Conservation (phyloP, 2,888 invertebrate species). For the Loripinus fragilis region DNA sequence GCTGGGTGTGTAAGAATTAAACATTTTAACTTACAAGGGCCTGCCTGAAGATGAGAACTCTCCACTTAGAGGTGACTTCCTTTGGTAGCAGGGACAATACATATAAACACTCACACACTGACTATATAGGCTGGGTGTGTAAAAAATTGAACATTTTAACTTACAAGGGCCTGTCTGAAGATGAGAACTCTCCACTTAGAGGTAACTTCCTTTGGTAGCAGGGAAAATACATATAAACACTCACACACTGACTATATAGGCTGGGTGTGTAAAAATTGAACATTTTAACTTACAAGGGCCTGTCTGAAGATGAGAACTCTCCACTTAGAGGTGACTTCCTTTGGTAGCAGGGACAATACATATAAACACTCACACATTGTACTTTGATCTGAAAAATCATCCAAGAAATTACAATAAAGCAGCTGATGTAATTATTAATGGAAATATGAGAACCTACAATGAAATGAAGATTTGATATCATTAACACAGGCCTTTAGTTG, state of each 20-base stretch:
- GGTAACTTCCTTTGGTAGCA: constrained; percentile 76
- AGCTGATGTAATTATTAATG: too few species aligned
- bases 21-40: constrained; percentile 77
- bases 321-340: constrained; percentile 77
- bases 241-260: constrained; percentile 53
- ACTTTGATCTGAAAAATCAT: too few species aligned
- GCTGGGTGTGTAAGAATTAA: too few species aligned
- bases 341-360: constrained; percentile 73
- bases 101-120: constrained; percentile 61
- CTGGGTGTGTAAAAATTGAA: too few species aligned
- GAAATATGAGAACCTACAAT: too few species aligned
- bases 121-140: constrained; percentile 44
- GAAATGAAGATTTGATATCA: too few species aligned
- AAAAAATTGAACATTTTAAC: too few species aligned
- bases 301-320: constrained; percentile 73
- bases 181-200: constrained; percentile 76
- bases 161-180: constrained; percentile 73
- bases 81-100: constrained; percentile 75
- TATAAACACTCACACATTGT: constrained; percentile 62
- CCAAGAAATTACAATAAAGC: too few species aligned
- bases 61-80: constrained; percentile 76
- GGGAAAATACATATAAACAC: constrained; percentile 67
- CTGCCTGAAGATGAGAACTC: constrained; percentile 72
- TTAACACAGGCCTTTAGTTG: too few species aligned
- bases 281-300: constrained; percentile 74